Evolutionary conservation across 2,113 vertebrate species (phyloP), one percentile per base, ranked within the genome.

Genomic region (Urocolius indicus): DNA sequence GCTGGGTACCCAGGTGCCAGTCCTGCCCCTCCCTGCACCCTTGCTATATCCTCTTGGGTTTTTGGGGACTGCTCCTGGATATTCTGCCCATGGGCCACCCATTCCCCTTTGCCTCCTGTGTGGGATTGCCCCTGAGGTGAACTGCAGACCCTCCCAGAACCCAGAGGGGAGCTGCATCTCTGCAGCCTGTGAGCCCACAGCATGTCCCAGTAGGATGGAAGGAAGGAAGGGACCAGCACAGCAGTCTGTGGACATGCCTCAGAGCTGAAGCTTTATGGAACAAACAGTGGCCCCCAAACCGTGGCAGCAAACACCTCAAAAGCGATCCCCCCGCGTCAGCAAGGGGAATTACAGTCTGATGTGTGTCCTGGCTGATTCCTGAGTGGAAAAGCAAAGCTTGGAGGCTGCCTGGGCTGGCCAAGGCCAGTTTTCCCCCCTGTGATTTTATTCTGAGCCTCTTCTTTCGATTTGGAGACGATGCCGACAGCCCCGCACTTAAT

Each of bases 231-330:
- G 30, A 57, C 36, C 27, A 32, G 36, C 0, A 1, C 75, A 51
- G 58, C 1, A 0, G 34, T 0, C 17, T 2, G 3, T 0, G 0
- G 24, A 21, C 11, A 4, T 7, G 23, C 13, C 51, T 26, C 34
- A 26, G 65, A 59, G 46, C 9, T 62, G 13, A 72, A 81, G 38
- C 32, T 71, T 63, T 55, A 57, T 59, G 69, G 68, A 52, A 29
- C 9, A 57, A 57, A 6, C 6, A 34, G 9, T 2, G 13, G 23
- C 34, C 24, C 51, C 8, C 55, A 76, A 51, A 2, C 26, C 5
- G 1, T 1, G 16, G 16, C 20, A 67, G 57, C 24, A 54, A 77
- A 67, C 5, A 11, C 8, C 30, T n/a, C n/a, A 3, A 6, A 34
- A 52, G 19, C 14, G 24, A 6, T 34, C 29, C 6, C 55, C 65